phyloP scores from a whole-genome alignment of 1,140 invertebrate genomes.

The Brachionus angularis region DNA sequence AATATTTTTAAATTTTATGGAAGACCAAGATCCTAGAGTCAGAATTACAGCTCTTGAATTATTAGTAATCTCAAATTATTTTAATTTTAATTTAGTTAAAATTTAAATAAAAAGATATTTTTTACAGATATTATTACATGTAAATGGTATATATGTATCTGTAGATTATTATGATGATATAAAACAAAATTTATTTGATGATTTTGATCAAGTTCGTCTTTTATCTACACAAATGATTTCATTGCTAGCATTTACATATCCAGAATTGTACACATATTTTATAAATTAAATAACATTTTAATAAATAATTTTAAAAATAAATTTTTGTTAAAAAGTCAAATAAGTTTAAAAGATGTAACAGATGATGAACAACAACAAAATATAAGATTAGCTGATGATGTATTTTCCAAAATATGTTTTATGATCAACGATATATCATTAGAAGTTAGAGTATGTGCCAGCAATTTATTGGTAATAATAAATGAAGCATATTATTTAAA shows the following conservation, averaged over 20 bases:
- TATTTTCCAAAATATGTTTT: conserved; percentile 89
- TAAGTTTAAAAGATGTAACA: conserved; percentile 44
- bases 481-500: conserved; percentile 30
- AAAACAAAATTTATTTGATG: conserved; percentile 77
- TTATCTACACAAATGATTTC: conserved; percentile 79
- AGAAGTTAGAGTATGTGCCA: conserved; percentile 59
- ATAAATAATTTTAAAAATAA: not conserved
- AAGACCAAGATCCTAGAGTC: conserved; percentile 79
- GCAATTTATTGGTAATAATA: conserved; percentile 53
- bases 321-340: not conserved
- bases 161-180: conserved; percentile 74
- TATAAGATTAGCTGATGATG: conserved; percentile 81
- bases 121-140: conserved; percentile 65
- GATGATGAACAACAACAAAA: conserved; percentile 52
- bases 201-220: conserved; percentile 85
- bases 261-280: conserved; percentile 68
- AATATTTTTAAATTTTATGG: conserved; percentile 49
- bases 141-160: conserved; percentile 72
- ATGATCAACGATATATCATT: conserved; percentile 82
- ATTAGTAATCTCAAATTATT: conserved; percentile 63
- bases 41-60: conserved; percentile 78
- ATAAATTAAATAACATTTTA: not conserved
- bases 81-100: not conserved
- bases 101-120: no score
- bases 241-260: conserved; percentile 76